Evolutionary conservation across 2,113 vertebrate species (phyloP), one percentile per base, ranked within the genome.

Genomic region (Perca flavescens): DNA sequence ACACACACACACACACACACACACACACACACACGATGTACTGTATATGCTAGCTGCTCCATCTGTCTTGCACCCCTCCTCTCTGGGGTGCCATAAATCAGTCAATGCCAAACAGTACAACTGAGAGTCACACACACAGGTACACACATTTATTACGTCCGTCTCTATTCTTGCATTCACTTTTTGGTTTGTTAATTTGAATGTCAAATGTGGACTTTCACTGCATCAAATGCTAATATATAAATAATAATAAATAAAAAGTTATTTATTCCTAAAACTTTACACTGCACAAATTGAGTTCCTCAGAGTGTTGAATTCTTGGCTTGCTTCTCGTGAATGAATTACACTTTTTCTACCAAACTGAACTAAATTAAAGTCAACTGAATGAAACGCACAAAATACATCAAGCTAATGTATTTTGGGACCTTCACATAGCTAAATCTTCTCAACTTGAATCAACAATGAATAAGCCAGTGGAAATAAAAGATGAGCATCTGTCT

Each of bases 51-150:
- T 22, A 57, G 63, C 79, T 74, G n/a, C 79, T 73, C 63, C 66
- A 74, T 88, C 71, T 82, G 74, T 81, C 72, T 60, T 65, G 58
- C 65, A 77, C 63, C 34, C 70, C 17, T 50, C 34, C 76, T 82
- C 83, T 79, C 83, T 36, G 40, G 74, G 68, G 71, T 70, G 47
- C 69, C 50, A 80, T 83, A 61, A 91, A 91, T 92, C 91, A 89
- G 89, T 94, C 87, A 88, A 43, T 80, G 83, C 58, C 91, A 89
- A 91, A 47, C 69, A 79, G 43, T 53, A 52, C 31, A 72, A 57
- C 80, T 0, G 16, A 65, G 40, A 63, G 68, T 57, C 76, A 34
- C 43, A 74, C 43, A 75, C 65, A 74, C 14, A 69, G 2, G 13
- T 17, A 77, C 63, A 56, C 71, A 71, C 56, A 67, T 64, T 17